phyloP scores from a whole-genome alignment of 2,888 invertebrate species.

The Eurytoma californica region DNA sequence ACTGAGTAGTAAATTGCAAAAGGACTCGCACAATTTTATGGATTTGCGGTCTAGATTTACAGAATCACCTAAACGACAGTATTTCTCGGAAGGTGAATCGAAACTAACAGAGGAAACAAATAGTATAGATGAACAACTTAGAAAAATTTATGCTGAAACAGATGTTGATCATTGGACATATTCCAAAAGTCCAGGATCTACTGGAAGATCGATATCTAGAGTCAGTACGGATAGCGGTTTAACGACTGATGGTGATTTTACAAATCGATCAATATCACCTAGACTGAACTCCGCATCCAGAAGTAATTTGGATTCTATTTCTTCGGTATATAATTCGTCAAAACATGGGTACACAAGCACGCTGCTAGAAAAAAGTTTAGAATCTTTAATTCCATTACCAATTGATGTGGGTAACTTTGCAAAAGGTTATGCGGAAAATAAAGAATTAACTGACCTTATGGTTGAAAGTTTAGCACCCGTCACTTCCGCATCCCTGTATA shows the following conservation, averaged over 20 bases:
- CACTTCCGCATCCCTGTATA: slow-evolving; percentile 76
- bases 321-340: slow-evolving; percentile 69
- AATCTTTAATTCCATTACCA: slow-evolving; percentile 74
- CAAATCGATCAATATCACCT: slow-evolving; percentile 71
- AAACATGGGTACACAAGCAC: slow-evolving; percentile 82
- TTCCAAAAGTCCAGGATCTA: slow-evolving; percentile 79
- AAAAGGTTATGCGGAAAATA: slow-evolving; percentile 76
- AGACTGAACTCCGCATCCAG: slow-evolving; percentile 70
- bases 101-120: slow-evolving; percentile 81
- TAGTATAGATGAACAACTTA: slow-evolving; percentile 83
- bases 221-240: slow-evolving; percentile 78
- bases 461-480: slow-evolving; percentile 76
- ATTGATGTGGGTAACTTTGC: slow-evolving; percentile 79
- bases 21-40: slow-evolving; percentile 86
- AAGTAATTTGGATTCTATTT: slow-evolving; percentile 69
- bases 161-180: slow-evolving; percentile 83
- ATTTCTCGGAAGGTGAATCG: slow-evolving; percentile 77
- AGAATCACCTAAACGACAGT: slow-evolving; percentile 79
- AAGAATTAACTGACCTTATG: slow-evolving; percentile 76
- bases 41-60: slow-evolving; percentile 84
- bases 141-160: slow-evolving; percentile 81
- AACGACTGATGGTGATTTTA: slow-evolving; percentile 80
- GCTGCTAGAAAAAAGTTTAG: slow-evolving; percentile 77
- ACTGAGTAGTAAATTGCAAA: slow-evolving; percentile 85
- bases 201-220: slow-evolving; percentile 71